A percentile compares a stretch with the other conserved stretches of the same genome.
These are phyloP conservation scores for Athene cunicularia DNA, from an alignment of 2,113 vertebrate genomes.

Conservation along the genomic window DNA sequence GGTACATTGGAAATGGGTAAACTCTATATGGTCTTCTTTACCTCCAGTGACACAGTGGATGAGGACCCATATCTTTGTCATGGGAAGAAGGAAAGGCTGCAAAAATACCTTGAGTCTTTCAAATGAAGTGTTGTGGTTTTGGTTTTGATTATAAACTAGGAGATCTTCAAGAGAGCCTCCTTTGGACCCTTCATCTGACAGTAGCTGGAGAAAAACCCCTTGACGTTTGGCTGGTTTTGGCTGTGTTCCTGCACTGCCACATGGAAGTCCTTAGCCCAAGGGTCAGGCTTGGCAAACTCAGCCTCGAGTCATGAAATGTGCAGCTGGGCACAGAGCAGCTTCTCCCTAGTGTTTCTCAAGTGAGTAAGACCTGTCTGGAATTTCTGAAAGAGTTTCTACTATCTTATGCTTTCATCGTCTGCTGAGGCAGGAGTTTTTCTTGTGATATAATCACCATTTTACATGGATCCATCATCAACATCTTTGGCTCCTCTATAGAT, in stretches of 20 bases:
- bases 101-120: neutral
- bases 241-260: neutral
- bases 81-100: neutral
- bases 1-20: neutral
- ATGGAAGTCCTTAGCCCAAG: neutral
- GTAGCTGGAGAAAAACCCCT: neutral
- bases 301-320: rapidly evolving
- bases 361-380: neutral
- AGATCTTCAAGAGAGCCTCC: neutral
- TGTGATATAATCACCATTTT: neutral
- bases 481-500: neutral
- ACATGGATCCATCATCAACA: neutral
- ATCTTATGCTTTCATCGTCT: neutral
- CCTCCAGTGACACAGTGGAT: neutral
- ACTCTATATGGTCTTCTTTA: neutral
- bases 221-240: neutral
- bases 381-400: neutral
- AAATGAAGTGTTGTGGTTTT: neutral
- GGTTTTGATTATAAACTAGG: neutral
- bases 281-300: neutral
- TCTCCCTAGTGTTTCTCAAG: neutral
- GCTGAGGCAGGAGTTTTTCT: neutral
- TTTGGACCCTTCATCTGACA: neutral
- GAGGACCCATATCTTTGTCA: neutral
- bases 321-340: rapidly evolving